Base-by-base conservation (phyloP, 2,888 invertebrate species). In the Baronia brevicornis region DNA sequence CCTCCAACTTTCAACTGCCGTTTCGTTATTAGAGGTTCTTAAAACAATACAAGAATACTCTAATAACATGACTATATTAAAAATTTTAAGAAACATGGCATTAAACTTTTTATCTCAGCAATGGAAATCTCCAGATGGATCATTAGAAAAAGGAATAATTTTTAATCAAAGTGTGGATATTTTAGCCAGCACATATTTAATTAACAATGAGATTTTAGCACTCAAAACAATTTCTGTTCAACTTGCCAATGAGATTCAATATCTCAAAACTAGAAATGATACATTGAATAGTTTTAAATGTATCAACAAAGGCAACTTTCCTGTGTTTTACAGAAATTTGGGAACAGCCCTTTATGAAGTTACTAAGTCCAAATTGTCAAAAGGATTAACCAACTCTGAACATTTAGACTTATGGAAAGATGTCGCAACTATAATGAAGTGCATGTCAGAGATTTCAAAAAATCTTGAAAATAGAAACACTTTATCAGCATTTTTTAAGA, bases 81-180 rank as follows among this genome's bases (percentile, higher is more conserved):
- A 78, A 39, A 80, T 85, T 46, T 60, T 87, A 30, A 68, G 62
- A 51, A 64, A 74, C 35, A 51, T 84, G 46, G 65, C 79, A 8
- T 58, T 66, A 23, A 63, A 52, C 20, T 78, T 93, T 46, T 72
- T 94, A 43, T 85, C 80, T 17, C 85, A 87, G 32, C 87, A 88
- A 41, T 94, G 94, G 94, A 88, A 87, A 48, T 86, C 87, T 39
- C 62, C 78, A 20, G 87, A 89, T 46, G 91, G 91, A 2, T 55
- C 72, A 38, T 60, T 80, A 31, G 90, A 91, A 54, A 89, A 87
- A 41, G 93, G 92, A 6, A 77, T 90, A 5, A 57, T 77, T 34
- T 88, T 86, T 44, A 91, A 91, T 63, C 85, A 88, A 41, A 78
- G 86, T 39, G 66, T 93, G 7, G 88, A 91, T 52, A 79, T 82